Evolutionary conservation across 2,113 vertebrate genomes (phyloP).

Genomic region (Thymallus thymallus): DNA sequence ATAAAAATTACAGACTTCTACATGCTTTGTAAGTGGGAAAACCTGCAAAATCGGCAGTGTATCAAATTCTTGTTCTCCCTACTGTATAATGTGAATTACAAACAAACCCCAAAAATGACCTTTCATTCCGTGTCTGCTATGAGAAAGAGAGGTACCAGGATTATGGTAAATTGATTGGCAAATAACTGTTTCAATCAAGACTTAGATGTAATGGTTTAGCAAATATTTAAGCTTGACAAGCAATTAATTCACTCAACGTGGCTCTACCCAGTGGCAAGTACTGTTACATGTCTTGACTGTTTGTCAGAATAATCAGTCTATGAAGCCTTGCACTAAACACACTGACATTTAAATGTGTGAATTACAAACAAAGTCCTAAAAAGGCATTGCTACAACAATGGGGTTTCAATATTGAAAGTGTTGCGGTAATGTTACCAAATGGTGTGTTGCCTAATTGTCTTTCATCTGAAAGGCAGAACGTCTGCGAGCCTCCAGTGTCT

Average conservation of each 20-base stretch:
- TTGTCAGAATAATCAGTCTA: background rate
- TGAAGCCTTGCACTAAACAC: background rate
- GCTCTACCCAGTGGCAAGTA: background rate
- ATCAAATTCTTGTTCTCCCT: too few relatives aligned
- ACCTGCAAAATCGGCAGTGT: too few relatives aligned
- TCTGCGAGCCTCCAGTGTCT: background rate
- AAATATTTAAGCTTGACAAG: background rate
- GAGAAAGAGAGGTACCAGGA: too few relatives aligned
- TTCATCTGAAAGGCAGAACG: background rate
- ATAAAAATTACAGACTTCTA: too few relatives aligned
- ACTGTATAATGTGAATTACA: too few relatives aligned
- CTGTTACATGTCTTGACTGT: too few relatives aligned
- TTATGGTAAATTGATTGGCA: too few relatives aligned
- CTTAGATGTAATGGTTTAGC: background rate
- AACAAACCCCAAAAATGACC: too few relatives aligned
- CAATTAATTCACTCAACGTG: background rate
- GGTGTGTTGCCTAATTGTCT: conserved; percentile 35
- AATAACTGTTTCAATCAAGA: too few relatives aligned
- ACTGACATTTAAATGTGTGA: background rate
- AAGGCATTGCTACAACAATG: background rate
- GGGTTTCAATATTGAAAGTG: background rate
- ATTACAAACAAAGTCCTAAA: background rate
- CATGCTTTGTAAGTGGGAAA: too few relatives aligned
- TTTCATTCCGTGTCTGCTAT: too few relatives aligned
- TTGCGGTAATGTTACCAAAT: conserved; percentile 29